Conservation (phyloP, 2,888 invertebrate species). For the Hypolimnas misippus region DNA sequence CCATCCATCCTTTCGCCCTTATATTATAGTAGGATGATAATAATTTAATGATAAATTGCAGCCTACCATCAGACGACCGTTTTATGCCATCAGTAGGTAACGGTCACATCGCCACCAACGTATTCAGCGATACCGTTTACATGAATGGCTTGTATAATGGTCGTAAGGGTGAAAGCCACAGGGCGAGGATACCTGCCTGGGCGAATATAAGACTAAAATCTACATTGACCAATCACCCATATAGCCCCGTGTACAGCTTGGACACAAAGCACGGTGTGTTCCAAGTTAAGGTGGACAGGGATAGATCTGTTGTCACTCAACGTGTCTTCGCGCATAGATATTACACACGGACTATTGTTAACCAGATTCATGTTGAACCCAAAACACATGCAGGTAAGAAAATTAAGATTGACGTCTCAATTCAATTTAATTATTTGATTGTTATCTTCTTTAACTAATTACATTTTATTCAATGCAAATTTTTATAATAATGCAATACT, state of each 20-base stretch:
- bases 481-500: no score
- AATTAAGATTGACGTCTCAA: no score
- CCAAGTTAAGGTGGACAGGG: slow-evolving; percentile 74
- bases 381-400: slow-evolving; percentile 68
- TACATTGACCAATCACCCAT: slow-evolving; percentile 65
- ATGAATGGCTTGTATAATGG: slow-evolving; percentile 86
- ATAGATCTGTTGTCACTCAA: slow-evolving; percentile 75
- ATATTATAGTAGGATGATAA: neutral
- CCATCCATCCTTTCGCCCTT: no score
- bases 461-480: no score
- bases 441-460: no score
- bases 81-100: slow-evolving; percentile 85
- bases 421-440: no score
- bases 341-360: slow-evolving; percentile 78
- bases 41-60: slow-evolving; percentile 45
- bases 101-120: slow-evolving; percentile 84
- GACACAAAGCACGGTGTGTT: slow-evolving; percentile 77
- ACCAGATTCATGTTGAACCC: slow-evolving; percentile 75
- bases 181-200: slow-evolving; percentile 85
- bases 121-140: slow-evolving; percentile 84
- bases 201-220: slow-evolving; percentile 81
- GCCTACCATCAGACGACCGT: slow-evolving; percentile 80
- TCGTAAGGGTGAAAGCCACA: slow-evolving; percentile 78
- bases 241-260: slow-evolving; percentile 71
- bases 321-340: slow-evolving; percentile 77